Evolutionary conservation across 2,888 invertebrate genomes (phyloP).

Genomic region (Caenorhabditis virilis): DNA sequence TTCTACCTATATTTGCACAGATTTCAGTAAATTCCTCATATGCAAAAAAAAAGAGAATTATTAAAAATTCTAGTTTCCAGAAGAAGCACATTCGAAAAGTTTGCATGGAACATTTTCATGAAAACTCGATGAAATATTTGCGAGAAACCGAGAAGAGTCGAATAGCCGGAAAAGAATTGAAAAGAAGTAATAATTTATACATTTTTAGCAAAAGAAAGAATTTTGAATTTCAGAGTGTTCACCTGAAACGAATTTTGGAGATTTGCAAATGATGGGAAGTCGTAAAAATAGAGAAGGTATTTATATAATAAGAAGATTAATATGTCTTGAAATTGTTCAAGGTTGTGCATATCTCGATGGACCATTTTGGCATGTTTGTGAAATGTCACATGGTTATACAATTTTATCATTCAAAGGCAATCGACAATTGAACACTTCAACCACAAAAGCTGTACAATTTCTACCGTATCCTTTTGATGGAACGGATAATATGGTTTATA

Average conservation of each 20-base stretch:
- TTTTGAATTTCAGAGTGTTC: constrained; percentile 31
- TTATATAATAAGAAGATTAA: neutral
- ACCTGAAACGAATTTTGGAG: constrained; percentile 16
- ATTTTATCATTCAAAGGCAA: constrained; percentile 36
- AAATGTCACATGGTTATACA: constrained; percentile 46
- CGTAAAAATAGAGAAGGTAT: constrained; percentile 24
- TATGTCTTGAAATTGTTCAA: neutral
- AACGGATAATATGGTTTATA: constrained; percentile 39
- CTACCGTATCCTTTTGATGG: constrained; percentile 45
- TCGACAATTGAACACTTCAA: constrained; percentile 31
- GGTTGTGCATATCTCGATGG: constrained; percentile 40
- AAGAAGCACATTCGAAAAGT: constrained; percentile 36
- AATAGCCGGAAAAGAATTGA: constrained; percentile 11
- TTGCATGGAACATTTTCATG: constrained; percentile 33
- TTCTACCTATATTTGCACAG: constrained; percentile 31
- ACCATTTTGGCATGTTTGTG: constrained; percentile 40
- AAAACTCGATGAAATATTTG: constrained; percentile 2
- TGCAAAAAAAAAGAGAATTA: no score
- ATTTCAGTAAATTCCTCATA: no score
- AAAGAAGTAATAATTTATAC: constrained; percentile 6
- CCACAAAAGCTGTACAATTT: constrained; percentile 26
- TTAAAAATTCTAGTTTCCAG: no score
- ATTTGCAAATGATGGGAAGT: constrained; percentile 24
- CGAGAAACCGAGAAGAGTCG: neutral
- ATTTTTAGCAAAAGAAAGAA: neutral